phyloP scores from a whole-genome alignment of 2,888 invertebrate genomes.

The Synergus laeviventris region DNA sequence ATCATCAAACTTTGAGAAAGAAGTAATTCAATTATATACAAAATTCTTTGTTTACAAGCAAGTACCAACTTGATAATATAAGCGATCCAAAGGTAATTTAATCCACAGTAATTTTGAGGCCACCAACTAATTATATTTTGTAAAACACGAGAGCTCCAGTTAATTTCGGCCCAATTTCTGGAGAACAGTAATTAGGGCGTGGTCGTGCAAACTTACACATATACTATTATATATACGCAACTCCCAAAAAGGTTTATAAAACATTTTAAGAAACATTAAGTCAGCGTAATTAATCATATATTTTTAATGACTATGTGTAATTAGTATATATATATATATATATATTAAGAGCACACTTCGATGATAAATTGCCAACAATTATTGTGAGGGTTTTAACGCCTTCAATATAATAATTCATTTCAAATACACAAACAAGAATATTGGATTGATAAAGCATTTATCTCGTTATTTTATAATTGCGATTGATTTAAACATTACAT shows the following conservation, averaged over 20 bases:
- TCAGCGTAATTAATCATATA: conserved; percentile 1
- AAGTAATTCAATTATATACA: no score
- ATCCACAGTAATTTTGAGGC: not conserved
- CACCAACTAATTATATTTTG: conserved; percentile 12
- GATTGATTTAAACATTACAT: no score
- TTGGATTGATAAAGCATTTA: no score
- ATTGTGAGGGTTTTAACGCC: not conserved
- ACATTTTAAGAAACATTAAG: not conserved
- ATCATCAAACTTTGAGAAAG: no score
- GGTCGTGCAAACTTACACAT: conserved; percentile 1
- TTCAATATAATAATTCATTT: not conserved
- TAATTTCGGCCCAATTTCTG: not conserved
- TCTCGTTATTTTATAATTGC: no score
- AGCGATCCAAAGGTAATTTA: not conserved
- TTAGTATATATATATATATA: not conserved
- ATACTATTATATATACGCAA: not conserved
- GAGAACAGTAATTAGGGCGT: conserved; percentile 28
- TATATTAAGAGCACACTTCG: not conserved
- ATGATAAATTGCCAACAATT: conserved; percentile 1
- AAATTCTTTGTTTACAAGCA: no score
- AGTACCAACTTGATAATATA: not conserved
- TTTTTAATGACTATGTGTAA: not conserved
- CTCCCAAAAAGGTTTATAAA: conserved; percentile 33
- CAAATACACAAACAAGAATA: not conserved
- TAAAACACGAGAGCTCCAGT: not conserved